Conservation (phyloP, 2,797 vertebrate species). For the Florisuga fusca region DNA sequence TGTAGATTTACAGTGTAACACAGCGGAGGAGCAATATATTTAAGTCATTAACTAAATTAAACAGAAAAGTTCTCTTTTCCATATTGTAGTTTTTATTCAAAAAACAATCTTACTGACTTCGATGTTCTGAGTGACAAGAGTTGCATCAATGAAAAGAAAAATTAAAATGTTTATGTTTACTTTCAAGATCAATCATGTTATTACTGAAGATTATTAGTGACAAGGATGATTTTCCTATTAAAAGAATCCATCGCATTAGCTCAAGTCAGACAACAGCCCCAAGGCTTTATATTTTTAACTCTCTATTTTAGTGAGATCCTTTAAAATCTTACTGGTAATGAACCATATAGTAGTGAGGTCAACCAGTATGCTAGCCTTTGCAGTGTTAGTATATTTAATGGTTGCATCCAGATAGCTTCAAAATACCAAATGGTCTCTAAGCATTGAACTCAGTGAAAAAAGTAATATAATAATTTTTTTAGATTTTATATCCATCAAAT, state of each 20-base stretch:
- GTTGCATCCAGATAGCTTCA: background rate
- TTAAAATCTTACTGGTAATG: background rate
- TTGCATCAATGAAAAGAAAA: background rate
- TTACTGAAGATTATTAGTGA: background rate
- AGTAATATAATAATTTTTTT: background rate
- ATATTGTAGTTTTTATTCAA: background rate
- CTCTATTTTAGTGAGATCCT: background rate
- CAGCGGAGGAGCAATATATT: background rate
- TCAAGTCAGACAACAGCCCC: background rate
- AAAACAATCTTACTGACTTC: background rate
- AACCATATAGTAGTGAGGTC: background rate
- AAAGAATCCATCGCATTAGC: background rate
- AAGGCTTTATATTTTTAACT: background rate
- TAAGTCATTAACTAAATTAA: slow-evolving; percentile 7
- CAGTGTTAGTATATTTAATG: background rate
- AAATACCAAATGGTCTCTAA: background rate
- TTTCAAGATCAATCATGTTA: background rate
- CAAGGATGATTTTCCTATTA: background rate
- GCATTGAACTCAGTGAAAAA: background rate
- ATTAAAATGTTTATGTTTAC: background rate
- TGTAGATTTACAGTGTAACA: background rate
- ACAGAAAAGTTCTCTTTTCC: background rate
- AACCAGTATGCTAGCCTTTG: background rate
- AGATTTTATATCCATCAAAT: background rate
- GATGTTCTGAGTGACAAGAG: background rate